These are phyloP conservation scores for Promerops cafer DNA, from an alignment of 2,113 vertebrate species.

Conservation along the genomic window DNA sequence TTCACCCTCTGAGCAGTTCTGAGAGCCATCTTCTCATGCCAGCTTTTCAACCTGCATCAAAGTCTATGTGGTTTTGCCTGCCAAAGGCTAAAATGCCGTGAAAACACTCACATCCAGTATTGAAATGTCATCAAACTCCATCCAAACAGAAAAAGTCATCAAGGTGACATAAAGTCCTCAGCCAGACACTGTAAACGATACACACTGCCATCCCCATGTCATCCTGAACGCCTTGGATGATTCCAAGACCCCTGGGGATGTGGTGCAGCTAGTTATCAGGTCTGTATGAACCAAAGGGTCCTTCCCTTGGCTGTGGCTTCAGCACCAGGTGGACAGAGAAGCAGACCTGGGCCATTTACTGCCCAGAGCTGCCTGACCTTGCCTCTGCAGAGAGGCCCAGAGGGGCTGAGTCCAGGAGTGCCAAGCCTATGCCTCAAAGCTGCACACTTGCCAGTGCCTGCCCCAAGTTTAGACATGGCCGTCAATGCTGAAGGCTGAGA, in stretches of 20 bases:
- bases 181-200: fast-evolving
- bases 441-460: not conserved
- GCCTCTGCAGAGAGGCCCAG: not conserved
- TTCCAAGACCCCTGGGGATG: not conserved
- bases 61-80: not conserved
- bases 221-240: not conserved
- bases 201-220: not conserved
- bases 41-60: not conserved
- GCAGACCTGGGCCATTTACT: not conserved
- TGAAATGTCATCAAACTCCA: not conserved
- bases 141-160: not conserved
- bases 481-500: not conserved
- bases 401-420: not conserved
- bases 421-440: not conserved
- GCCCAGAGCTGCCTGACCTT: not conserved
- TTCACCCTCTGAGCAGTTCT: not conserved
- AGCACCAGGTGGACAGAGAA: not conserved
- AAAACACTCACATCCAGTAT: not conserved
- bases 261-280: not conserved
- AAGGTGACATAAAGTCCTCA: not conserved
- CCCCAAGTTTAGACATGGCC: not conserved
- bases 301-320: not conserved
- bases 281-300: not conserved
- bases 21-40: not conserved
- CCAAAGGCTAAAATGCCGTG: not conserved